Percentiles rank a stretch among this genome's conserved stretches.
phyloP scores from a whole-genome alignment of 2,797 vertebrate species.

The Phoebastria nigripes region DNA sequence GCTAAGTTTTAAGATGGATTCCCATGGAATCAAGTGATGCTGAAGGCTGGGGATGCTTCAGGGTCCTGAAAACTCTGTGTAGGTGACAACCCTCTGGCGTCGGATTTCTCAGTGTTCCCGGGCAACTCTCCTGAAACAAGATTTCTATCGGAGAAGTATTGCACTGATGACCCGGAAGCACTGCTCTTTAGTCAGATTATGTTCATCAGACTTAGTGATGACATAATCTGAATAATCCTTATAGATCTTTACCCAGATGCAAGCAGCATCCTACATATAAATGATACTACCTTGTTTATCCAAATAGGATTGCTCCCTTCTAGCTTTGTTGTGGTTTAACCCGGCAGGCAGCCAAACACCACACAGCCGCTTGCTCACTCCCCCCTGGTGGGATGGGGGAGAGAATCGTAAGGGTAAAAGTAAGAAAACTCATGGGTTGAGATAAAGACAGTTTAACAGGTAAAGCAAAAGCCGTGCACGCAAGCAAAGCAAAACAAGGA shows the following conservation, averaged over 20 bases:
- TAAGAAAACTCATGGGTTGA: too few relatives aligned
- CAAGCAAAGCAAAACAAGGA: too few relatives aligned
- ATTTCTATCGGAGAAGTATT: neutral
- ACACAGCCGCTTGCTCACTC: too few relatives aligned
- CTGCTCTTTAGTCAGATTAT: neutral
- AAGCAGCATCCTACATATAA: neutral
- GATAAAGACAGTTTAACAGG: too few relatives aligned
- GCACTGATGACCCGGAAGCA: neutral
- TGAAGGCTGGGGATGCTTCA: neutral
- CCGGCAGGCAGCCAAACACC: too few relatives aligned
- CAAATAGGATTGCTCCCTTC: neutral
- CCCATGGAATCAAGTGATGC: neutral
- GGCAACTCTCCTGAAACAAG: neutral
- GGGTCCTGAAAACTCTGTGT: neutral
- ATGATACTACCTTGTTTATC: neutral
- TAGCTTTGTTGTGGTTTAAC: neutral
- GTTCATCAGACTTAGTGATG: neutral
- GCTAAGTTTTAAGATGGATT: neutral
- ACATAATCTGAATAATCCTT: neutral
- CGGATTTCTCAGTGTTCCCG: neutral
- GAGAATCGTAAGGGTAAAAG: too few relatives aligned
- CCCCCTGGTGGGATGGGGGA: too few relatives aligned
- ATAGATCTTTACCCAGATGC: neutral
- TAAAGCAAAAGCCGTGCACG: too few relatives aligned
- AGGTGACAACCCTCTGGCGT: accelerated